These are phyloP conservation scores for Coronaproctus castanopsis DNA, from an alignment of 2,888 invertebrate genomes.

Conservation along the genomic window DNA sequence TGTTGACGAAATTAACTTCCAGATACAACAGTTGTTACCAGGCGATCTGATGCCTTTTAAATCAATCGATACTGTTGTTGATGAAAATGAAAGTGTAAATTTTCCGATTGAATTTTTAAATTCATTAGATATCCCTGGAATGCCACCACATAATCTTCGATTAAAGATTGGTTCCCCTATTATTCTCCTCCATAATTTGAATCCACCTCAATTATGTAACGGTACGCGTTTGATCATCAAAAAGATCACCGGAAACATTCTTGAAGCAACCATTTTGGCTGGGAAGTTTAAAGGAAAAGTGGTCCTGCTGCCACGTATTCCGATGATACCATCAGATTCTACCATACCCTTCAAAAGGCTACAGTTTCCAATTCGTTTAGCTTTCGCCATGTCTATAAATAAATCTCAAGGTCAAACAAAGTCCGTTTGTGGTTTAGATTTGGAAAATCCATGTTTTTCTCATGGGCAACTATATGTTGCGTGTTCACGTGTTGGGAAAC, in stretches of 20 bases:
- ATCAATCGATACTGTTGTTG: slow-evolving; percentile 10
- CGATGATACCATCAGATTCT: slow-evolving; percentile 16
- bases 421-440: slow-evolving; percentile 15
- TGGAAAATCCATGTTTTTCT: slow-evolving; percentile 16
- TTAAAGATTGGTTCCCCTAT: slow-evolving; percentile 10
- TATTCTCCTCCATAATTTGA: neutral
- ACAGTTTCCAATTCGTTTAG: slow-evolving; percentile 17
- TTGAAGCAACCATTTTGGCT: slow-evolving; percentile 20
- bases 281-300: slow-evolving; percentile 21
- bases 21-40: slow-evolving; percentile 3
- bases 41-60: neutral
- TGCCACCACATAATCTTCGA: slow-evolving; percentile 11
- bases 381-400: slow-evolving; percentile 17
- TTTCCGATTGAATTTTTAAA: slow-evolving; percentile 10
- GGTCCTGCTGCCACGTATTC: slow-evolving; percentile 18
- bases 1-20: slow-evolving; percentile 4
- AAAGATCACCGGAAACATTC: neutral
- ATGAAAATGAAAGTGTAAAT: slow-evolving; percentile 9
- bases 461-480: slow-evolving; percentile 13
- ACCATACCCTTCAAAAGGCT: slow-evolving; percentile 16
- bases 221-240: slow-evolving; percentile 2
- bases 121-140: slow-evolving; percentile 12
- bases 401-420: slow-evolving; percentile 18
- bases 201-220: too few species aligned
- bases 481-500: slow-evolving; percentile 2